These are phyloP conservation scores for Drosophila lowei DNA, from an alignment of 1,140 invertebrate genomes.

Conservation along the genomic window DNA sequence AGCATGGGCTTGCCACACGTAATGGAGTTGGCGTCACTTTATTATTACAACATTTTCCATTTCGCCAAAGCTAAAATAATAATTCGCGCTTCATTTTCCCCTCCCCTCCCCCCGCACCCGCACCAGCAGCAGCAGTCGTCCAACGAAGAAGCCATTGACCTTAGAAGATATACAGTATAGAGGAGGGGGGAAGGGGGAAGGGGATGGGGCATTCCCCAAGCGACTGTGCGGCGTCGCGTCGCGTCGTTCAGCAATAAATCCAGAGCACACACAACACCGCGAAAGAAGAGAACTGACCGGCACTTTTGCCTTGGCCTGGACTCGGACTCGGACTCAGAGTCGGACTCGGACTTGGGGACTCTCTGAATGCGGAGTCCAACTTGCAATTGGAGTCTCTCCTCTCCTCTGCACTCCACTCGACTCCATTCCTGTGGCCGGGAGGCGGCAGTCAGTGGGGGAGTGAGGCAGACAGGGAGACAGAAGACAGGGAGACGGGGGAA, in stretches of 20 bases:
- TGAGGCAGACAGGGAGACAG: conserved; percentile 4
- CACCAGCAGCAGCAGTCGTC: conserved; percentile 22
- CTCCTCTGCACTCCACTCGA: too few species aligned
- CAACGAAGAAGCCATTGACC: conserved; percentile 49
- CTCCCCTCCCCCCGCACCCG: conserved; percentile 45
- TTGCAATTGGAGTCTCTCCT: conserved; percentile 1
- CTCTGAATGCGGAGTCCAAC: neutral
- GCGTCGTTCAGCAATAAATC: conserved; percentile 66
- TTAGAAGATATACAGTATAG: conserved; percentile 10
- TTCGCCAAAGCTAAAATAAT: conserved; percentile 76
- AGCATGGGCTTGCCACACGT: conserved; percentile 20
- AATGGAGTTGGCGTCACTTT: conserved; percentile 66
- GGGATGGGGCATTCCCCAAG: conserved; percentile 18
- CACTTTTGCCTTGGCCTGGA: conserved; percentile 73
- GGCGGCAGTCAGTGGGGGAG: conserved; percentile 3
- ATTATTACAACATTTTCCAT: conserved; percentile 79
- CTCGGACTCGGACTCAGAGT: conserved; percentile 17
- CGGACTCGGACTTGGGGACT: conserved; percentile 2
- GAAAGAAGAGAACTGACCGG: conserved; percentile 42
- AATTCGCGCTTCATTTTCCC: conserved; percentile 76
- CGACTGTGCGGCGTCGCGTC: conserved; percentile 4
- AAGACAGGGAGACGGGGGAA: neutral
- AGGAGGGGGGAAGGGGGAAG: neutral
- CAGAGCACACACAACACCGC: conserved; percentile 57
- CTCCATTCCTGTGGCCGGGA: conserved; percentile 5